Evolutionary conservation across 2,797 vertebrate species (phyloP).

Genomic region (Limnodromus scolopaceus): DNA sequence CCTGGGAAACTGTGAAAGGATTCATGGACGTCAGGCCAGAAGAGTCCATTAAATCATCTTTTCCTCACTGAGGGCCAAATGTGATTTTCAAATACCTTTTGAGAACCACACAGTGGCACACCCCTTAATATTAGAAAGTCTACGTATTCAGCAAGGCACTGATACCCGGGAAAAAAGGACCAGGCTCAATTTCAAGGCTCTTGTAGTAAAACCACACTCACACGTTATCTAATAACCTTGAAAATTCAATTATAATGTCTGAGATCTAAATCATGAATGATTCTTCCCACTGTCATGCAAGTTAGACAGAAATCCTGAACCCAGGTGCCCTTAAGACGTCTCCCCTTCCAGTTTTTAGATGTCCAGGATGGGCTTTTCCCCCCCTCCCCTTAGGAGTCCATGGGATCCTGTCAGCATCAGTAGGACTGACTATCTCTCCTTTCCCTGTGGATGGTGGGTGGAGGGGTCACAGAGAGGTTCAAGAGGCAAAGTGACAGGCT

Average conservation of each 20-base stretch:
- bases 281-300: background rate
- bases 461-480: background rate
- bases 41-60: constrained; percentile 36
- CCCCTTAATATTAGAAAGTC: background rate
- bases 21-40: background rate
- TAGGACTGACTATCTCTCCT: background rate
- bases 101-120: background rate
- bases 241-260: background rate
- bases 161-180: background rate
- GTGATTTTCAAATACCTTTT: background rate
- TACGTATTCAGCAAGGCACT: background rate
- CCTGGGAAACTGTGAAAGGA: background rate
- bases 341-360: background rate
- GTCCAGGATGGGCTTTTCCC: background rate
- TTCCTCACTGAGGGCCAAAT: constrained; percentile 21
- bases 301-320: background rate
- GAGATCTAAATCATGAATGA: background rate
- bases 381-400: background rate
- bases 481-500: background rate
- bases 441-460: background rate
- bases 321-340: background rate
- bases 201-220: background rate
- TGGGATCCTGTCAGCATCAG: background rate
- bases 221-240: background rate
- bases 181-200: background rate